Evolutionary conservation across 2,797 vertebrate genomes (phyloP).

Genomic region (Carduelis carduelis): DNA sequence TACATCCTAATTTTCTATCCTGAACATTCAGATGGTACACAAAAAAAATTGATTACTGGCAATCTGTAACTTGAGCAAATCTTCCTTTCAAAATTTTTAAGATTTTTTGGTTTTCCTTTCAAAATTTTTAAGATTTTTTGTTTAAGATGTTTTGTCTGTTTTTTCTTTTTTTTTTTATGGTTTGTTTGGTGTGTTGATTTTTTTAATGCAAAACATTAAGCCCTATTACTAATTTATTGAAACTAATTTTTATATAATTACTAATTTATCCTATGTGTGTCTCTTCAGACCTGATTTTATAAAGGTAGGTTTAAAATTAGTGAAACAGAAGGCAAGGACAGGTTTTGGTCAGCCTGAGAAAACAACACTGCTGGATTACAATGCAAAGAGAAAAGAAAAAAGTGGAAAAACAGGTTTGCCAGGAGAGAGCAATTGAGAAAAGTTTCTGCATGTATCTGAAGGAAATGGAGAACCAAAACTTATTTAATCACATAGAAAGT

Average conservation of each 20-base stretch:
- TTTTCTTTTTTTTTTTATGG: background rate
- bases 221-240: background rate
- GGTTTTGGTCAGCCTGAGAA: background rate
- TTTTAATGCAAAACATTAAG: background rate
- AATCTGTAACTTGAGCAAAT: background rate
- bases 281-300: background rate
- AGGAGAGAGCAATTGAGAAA: background rate
- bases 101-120: background rate
- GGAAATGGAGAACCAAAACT: background rate
- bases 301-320: background rate
- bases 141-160: background rate
- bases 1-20: background rate
- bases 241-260: background rate
- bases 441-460: background rate
- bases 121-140: background rate
- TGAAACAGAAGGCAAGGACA: background rate
- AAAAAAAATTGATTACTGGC: background rate
- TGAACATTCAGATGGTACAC: background rate
- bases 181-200: background rate
- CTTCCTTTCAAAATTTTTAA: background rate
- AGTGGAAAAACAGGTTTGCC: background rate
- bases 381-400: background rate
- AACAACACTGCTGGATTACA: background rate
- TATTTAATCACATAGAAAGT: slow-evolving; percentile 9
- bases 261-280: background rate